Evolutionary conservation across 2,797 vertebrate species (phyloP).

Genomic region (Varecia variegata): DNA sequence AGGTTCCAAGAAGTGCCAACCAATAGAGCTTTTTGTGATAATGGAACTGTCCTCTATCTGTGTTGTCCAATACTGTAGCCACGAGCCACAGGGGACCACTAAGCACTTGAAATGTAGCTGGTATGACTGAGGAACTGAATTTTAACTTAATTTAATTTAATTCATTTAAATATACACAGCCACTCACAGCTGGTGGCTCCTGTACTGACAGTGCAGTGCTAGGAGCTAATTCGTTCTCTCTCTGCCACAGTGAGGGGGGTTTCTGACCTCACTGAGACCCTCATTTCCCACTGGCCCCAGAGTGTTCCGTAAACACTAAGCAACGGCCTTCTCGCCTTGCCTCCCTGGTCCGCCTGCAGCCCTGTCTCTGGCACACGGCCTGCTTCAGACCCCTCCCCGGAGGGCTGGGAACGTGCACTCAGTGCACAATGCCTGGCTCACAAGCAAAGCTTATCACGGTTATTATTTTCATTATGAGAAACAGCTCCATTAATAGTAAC

Average conservation of each 20-base stretch:
- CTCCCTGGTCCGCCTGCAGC: not conserved
- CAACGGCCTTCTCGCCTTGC: not conserved
- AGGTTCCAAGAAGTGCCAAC: not conserved
- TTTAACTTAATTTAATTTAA: not conserved
- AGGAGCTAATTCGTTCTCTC: not conserved
- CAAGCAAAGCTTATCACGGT: conserved; percentile 12
- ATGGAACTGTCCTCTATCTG: not conserved
- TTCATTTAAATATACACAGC: not conserved
- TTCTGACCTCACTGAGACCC: not conserved
- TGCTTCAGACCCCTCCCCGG: not conserved
- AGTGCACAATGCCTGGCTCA: not conserved
- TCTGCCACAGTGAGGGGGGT: not conserved
- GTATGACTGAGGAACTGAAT: not conserved
- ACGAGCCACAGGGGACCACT: not conserved
- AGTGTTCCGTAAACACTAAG: not conserved
- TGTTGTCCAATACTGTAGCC: not conserved
- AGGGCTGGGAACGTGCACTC: not conserved
- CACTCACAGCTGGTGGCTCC: not conserved
- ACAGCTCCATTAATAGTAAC: conserved; percentile 40
- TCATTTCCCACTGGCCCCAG: not conserved
- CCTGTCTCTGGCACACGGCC: not conserved
- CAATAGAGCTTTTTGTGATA: not conserved
- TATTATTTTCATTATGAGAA: conserved; percentile 49
- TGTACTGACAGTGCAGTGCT: not conserved
- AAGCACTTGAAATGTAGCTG: not conserved